phyloP scores from a whole-genome alignment of 2,113 vertebrate genomes.

The Dolichallabes microphthalmus region DNA sequence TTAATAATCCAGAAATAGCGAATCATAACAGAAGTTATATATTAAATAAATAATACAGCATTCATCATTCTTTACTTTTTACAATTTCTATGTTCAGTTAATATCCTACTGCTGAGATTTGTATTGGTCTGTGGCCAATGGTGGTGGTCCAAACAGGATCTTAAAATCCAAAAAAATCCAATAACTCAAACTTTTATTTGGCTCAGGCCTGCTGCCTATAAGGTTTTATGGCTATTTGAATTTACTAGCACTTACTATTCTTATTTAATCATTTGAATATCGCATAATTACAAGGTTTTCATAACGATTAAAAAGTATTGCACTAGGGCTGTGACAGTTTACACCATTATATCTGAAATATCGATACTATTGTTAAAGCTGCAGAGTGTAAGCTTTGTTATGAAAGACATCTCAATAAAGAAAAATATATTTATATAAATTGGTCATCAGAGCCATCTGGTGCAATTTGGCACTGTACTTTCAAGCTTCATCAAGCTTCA shows the following conservation, averaged over 20 bases:
- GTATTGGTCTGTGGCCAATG: constrained; percentile 26
- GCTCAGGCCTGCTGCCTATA: neutral
- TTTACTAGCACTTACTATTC: neutral
- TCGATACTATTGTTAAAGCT: neutral
- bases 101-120: constrained; percentile 20
- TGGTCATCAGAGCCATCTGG: neutral
- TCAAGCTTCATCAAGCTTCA: neutral
- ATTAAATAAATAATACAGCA: neutral
- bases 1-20: constrained; percentile 18
- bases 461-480: neutral
- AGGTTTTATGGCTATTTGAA: neutral
- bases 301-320: neutral
- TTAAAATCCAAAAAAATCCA: constrained; percentile 13
- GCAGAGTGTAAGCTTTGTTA: neutral
- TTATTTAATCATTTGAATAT: constrained; percentile 10
- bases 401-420: neutral
- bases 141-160: constrained; percentile 3
- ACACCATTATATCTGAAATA: neutral
- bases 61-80: neutral
- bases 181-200: constrained; percentile 17
- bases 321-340: neutral
- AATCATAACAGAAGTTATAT: neutral
- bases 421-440: neutral
- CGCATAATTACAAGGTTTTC: constrained; percentile 3
- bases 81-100: neutral